Percentiles rank a stretch among this genome's conserved stretches.
Conservation (phyloP, 2,113 vertebrate species). For the Colius striatus region DNA sequence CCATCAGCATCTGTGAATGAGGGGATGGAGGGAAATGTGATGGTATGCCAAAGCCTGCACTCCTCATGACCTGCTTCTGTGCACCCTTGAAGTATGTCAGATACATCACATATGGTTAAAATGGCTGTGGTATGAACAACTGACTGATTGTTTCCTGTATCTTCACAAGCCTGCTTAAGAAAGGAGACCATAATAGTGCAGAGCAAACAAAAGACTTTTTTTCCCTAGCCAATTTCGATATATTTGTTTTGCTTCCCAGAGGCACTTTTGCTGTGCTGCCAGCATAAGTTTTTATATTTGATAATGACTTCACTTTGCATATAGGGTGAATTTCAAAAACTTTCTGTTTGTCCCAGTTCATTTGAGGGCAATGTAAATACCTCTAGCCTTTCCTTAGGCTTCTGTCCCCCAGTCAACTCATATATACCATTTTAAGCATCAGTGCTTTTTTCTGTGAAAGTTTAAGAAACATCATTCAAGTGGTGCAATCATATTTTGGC, state of each 20-base stretch:
- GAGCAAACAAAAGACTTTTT: not conserved
- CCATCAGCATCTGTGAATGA: not conserved
- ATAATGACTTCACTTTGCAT: not conserved
- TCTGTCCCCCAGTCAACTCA: not conserved
- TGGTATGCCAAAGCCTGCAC: not conserved
- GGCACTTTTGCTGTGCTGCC: not conserved
- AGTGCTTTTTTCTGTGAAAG: not conserved
- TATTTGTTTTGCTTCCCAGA: conserved; percentile 20
- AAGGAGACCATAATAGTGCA: not conserved
- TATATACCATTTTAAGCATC: not conserved
- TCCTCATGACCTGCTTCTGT: not conserved
- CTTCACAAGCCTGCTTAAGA: not conserved
- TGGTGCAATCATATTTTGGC: not conserved
- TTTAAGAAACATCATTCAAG: not conserved
- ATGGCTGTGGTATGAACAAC: not conserved
- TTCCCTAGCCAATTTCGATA: not conserved
- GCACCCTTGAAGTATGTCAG: not conserved
- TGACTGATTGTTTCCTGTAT: not conserved
- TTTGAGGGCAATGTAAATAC: not conserved
- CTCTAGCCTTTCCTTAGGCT: not conserved
- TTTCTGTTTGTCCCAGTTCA: not conserved
- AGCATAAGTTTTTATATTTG: not conserved
- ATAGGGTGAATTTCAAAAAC: not conserved
- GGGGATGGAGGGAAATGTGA: not conserved
- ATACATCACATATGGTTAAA: accelerated